A percentile compares a stretch with the other conserved stretches of the same genome.
Conservation (phyloP, 1,140 invertebrate genomes). For the Manduca sexta region DNA sequence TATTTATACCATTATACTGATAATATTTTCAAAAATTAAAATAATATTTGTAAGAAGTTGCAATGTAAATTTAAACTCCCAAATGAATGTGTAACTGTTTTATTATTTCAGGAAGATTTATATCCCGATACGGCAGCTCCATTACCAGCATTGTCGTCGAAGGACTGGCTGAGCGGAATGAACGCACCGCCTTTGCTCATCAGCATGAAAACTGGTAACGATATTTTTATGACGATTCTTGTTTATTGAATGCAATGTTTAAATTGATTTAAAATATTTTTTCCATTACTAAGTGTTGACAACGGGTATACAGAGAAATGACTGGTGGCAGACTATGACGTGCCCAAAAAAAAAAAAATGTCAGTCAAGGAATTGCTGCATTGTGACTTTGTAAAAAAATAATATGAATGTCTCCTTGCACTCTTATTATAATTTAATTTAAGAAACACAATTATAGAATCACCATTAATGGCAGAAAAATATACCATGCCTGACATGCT, state of each 20-base stretch:
- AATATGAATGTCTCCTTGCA: background rate
- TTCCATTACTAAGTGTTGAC: no score
- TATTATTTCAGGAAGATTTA: conserved; percentile 82
- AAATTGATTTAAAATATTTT: no score
- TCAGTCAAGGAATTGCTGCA: no score
- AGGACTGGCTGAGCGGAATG: conserved; percentile 91
- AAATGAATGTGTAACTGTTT: no score
- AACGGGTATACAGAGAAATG: no score
- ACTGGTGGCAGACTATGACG: no score
- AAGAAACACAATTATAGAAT: background rate
- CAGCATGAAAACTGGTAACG: conserved; percentile 85
- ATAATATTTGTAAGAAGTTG: background rate
- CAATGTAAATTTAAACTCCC: no score
- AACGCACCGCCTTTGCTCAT: conserved; percentile 88
- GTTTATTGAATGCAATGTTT: no score
- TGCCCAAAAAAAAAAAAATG: no score
- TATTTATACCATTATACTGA: background rate
- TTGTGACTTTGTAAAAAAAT: no score
- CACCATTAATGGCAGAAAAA: background rate
- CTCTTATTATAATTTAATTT: conserved; percentile 7
- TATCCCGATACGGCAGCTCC: conserved; percentile 93
- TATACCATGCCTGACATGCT: no score
- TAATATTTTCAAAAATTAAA: background rate
- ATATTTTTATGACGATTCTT: no score
- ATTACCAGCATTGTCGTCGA: conserved; percentile 86